Percentiles rank a stretch among this genome's conserved stretches.
These are phyloP conservation scores for Hyalella azteca DNA, from an alignment of 2,888 invertebrate species.

Conservation along the genomic window DNA sequence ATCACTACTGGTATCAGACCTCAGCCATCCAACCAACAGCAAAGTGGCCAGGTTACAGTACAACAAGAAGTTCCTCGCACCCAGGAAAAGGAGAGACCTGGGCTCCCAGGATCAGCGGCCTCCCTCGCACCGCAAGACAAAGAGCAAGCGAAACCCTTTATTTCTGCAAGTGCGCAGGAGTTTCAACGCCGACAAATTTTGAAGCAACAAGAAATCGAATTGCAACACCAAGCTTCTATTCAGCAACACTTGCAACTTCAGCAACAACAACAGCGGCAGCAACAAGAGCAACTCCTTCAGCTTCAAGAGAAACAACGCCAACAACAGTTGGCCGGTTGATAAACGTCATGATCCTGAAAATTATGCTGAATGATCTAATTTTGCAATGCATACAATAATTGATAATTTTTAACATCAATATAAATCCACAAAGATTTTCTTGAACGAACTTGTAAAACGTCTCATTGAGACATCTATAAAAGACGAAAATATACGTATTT, in stretches of 20 bases:
- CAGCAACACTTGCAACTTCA: background rate
- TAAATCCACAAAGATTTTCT: no score
- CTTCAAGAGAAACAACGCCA: background rate
- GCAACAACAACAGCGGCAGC: conserved; percentile 5
- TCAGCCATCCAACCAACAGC: background rate
- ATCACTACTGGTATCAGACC: background rate
- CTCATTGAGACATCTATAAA: no score
- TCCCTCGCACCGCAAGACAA: background rate
- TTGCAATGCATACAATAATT: no score
- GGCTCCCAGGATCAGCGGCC: background rate
- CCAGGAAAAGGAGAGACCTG: background rate
- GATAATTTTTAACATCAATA: no score
- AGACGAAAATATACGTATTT: no score
- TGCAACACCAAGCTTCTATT: background rate
- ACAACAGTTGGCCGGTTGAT: no score
- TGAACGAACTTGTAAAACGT: no score
- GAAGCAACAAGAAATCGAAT: background rate
- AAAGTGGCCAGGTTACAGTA: background rate
- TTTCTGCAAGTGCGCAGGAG: background rate
- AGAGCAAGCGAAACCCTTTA: background rate
- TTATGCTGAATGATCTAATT: no score
- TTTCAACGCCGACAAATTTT: background rate
- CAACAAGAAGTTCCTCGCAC: background rate
- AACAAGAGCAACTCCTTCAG: conserved; percentile 6
- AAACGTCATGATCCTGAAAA: no score